Base-by-base conservation (phyloP, 2,888 invertebrate species). In the Parasteatoda lunata region DNA sequence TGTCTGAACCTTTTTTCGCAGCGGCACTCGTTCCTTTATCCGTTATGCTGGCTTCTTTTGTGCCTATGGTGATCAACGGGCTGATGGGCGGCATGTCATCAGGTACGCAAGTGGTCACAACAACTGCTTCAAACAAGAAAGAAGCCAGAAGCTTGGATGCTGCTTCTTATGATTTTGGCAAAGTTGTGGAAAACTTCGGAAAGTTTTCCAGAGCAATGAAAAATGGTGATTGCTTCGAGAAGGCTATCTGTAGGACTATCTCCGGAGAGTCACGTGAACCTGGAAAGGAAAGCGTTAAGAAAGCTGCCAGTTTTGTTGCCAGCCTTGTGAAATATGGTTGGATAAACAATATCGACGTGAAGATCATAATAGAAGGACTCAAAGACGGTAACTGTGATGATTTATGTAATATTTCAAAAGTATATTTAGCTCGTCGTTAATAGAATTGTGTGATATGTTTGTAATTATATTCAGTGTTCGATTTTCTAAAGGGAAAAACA, bases 1-100 rank as follows among this genome's bases (percentile, higher is more conserved):
- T 80, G 4, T 77, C 80, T 13, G 80, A 86, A 15, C 48, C 87
- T 7, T 52, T 66, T 0, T 48, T 72, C 2, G 69, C 70, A 47
- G 87, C 87, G 9, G 87, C 82, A 4, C 68, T 87, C 7, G 69
- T 87, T 13, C 87, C 87, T 5, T 59, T 87, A 13, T 77, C 87
- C 47, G 69, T 87, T 1, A 52, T 82, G 3, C 15, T 81, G 47
- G 81, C 82, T 13, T 77, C 82, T 4, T 72, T 77, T 45, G 77
- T 87, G 0, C 87, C 87, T 4, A 78, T 87, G 6, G 11, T 87
- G 47, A 77, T 87, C 66, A 87, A 87, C 64, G 77, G 78, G 47
- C 47, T 78, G 73, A 87, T 87, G 87, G 82, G 77, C 0, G 76
- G 72, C 3, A 45, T 59, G 0, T 6, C 66, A 4, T 11, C 70